A percentile compares a stretch with the other conserved stretches of the same genome.
Evolutionary conservation across 2,888 invertebrate species (phyloP).

Genomic region (Andrena flavipes): DNA sequence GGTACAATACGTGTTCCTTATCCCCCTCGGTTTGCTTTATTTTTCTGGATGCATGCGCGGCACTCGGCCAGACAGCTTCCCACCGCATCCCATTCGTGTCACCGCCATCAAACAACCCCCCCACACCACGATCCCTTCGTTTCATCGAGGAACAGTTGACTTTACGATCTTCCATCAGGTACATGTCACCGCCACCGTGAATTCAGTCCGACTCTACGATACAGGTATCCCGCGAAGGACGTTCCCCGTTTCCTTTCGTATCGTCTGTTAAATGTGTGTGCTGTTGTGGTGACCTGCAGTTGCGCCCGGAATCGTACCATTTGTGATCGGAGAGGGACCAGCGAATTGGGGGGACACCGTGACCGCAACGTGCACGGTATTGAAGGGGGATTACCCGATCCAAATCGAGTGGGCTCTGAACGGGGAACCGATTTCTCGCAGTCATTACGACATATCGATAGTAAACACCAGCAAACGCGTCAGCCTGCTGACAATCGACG

Average conservation of each 20-base stretch:
- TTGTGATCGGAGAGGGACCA: slow-evolving; percentile 89
- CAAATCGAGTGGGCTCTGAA: slow-evolving; percentile 91
- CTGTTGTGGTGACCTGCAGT: slow-evolving; percentile 84
- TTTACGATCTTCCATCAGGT: neutral
- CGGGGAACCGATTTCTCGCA: slow-evolving; percentile 86
- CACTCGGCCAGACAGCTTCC: slow-evolving; percentile 38
- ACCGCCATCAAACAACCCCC: neutral
- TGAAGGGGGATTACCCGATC: slow-evolving; percentile 91
- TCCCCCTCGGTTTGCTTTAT: slow-evolving; percentile 29
- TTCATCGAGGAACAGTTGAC: neutral
- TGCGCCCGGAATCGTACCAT: slow-evolving; percentile 90
- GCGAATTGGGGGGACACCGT: slow-evolving; percentile 90
- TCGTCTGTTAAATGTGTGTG: neutral
- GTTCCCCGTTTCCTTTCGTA: neutral
- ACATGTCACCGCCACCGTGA: neutral
- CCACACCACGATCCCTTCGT: neutral
- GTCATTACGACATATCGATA: slow-evolving; percentile 85
- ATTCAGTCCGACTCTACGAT: too few relatives aligned
- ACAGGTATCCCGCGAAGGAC: neutral
- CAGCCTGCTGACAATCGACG: slow-evolving; percentile 88
- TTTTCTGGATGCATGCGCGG: slow-evolving; percentile 62
- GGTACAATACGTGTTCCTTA: slow-evolving; percentile 84
- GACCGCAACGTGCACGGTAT: slow-evolving; percentile 89
- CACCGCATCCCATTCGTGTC: neutral
- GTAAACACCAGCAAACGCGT: slow-evolving; percentile 87